These are phyloP conservation scores for Sylvicola cinctus DNA, from an alignment of 2,888 invertebrate species.

Conservation along the genomic window DNA sequence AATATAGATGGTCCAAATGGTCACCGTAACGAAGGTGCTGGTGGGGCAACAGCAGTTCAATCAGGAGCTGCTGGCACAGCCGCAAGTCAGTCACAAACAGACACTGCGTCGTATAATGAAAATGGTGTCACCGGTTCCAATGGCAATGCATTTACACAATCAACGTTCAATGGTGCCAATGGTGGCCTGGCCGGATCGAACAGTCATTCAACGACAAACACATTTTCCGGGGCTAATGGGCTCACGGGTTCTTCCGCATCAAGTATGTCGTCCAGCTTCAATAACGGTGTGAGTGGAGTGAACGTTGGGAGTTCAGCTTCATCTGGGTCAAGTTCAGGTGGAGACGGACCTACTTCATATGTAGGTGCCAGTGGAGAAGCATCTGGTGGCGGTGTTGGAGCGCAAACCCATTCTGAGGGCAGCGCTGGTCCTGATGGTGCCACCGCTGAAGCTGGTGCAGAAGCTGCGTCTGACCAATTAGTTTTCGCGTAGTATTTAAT, in stretches of 20 bases:
- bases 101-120: background rate
- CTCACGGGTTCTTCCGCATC: too few species aligned
- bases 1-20: too few species aligned
- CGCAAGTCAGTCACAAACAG: slow-evolving; percentile 1
- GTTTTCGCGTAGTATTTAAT: too few species aligned
- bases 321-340: background rate
- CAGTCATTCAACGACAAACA: background rate
- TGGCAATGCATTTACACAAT: background rate
- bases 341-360: background rate
- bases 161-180: background rate
- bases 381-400: background rate
- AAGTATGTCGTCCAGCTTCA: too few species aligned
- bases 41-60: too few species aligned
- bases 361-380: background rate
- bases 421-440: too few species aligned
- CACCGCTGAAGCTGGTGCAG: too few species aligned
- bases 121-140: slow-evolving; percentile 1
- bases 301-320: slow-evolving; percentile 2
- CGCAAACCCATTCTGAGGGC: slow-evolving; percentile 1
- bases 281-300: background rate
- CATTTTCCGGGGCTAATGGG: background rate
- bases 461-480: too few species aligned
- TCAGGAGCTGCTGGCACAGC: background rate
- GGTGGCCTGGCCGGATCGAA: too few species aligned
- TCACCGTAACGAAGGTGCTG: too few species aligned